Evolutionary conservation across 2,888 invertebrate species (phyloP), one percentile per base, ranked within the genome.

Genomic region (Neocrepidodera transversa): DNA sequence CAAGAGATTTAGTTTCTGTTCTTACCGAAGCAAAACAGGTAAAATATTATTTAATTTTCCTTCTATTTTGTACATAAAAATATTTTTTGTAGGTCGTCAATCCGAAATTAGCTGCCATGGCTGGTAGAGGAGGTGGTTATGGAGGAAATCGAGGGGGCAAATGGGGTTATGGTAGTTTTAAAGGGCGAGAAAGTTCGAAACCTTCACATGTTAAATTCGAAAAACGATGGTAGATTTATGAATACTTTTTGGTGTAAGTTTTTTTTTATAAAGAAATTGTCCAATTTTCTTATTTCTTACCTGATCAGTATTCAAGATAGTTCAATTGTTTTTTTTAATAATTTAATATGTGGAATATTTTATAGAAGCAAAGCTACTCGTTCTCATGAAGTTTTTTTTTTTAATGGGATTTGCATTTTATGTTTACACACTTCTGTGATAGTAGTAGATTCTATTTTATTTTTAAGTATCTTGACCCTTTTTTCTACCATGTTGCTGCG

Each of bases 1-100:
- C 95, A 5, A 89, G 87, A 81, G 94, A 95, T 77, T 85, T 96
- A 56, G 89, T 96, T 28, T 90, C 92, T 69, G 94, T 95, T 26
- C 85, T 96, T 48, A 85, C 86, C 75, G 95, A 96, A 84, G 95
- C 95, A 60, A 94, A 95, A 70, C 94, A 94, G 84, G 88, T 89
- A 71, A 76, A 81, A 38, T 26, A n/a, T 17, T 1, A 5, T 28
- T n/a, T 17, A 28, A 35, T 26, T 30, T 7, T n/a, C 8, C 3
- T 8, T 20, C 8, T 38, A 20, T 48, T 7, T n/a, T n/a, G n/a
- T n/a, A n/a, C n/a, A n/a, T n/a, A 13, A 4, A 32, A 20, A 26
- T 43, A 47, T 64, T 51, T 60, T 65, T 75, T 72, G 74, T 84
- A 86, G 90, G 88, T 88, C 67, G 85, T 96, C 60, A 92, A 91